Evolutionary conservation across 2,888 invertebrate genomes (phyloP).

Genomic region (Drosophila neutralis): DNA sequence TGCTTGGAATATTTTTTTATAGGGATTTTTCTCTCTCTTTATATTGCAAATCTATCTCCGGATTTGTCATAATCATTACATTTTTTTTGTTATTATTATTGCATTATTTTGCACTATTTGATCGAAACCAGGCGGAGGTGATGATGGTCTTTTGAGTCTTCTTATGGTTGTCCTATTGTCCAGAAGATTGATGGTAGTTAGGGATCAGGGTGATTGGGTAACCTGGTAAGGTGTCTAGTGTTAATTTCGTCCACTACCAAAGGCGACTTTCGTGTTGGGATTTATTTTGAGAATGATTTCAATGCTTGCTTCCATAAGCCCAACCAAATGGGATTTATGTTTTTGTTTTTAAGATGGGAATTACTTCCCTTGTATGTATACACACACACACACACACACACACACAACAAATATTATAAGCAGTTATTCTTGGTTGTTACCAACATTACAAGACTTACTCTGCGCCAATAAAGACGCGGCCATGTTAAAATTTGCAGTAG

Average conservation of each 20-base stretch:
- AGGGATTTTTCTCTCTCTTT: background rate
- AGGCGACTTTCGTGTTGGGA: too few relatives aligned
- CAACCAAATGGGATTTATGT: background rate
- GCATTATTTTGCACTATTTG: background rate
- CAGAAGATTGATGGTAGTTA: background rate
- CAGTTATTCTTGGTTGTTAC: constrained; percentile 78
- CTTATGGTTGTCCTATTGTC: background rate
- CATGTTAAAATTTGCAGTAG: constrained; percentile 83
- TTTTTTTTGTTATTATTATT: background rate
- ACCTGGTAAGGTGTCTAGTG: background rate
- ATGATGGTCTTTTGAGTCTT: background rate
- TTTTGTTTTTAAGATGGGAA: background rate
- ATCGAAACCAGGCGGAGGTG: too few relatives aligned
- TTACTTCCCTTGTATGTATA: background rate
- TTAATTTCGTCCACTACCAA: background rate
- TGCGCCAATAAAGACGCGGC: constrained; percentile 93
- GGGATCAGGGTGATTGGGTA: background rate
- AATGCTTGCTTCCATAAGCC: background rate
- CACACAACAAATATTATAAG: background rate
- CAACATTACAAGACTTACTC: constrained; percentile 89
- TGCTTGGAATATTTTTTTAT: background rate
- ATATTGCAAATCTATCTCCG: background rate
- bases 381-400: background rate
- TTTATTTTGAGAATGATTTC: background rate
- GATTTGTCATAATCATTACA: background rate